phyloP scores from a whole-genome alignment of 2,113 vertebrate genomes.

The Corvus moneduloides region DNA sequence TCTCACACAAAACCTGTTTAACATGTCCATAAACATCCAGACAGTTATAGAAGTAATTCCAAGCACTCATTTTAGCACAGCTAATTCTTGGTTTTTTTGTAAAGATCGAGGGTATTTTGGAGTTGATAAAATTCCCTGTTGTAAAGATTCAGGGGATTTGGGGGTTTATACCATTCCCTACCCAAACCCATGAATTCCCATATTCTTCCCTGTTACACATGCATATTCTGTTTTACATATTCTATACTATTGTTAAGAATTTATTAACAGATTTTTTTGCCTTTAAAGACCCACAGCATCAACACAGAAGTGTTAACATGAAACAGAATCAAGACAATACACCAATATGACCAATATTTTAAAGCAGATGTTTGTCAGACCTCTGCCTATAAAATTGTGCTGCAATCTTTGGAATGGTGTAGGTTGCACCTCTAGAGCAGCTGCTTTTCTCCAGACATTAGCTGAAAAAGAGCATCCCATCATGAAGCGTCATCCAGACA shows the following conservation, averaged over 20 bases:
- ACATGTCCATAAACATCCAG: background rate
- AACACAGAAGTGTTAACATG: background rate
- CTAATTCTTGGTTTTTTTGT: background rate
- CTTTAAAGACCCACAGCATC: constrained; percentile 20
- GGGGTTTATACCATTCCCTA: background rate
- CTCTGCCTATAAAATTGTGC: background rate
- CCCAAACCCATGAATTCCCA: background rate
- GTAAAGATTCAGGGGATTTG: background rate
- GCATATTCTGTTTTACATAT: background rate
- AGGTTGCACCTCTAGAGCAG: background rate
- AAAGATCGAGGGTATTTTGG: background rate
- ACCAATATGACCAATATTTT: too few species aligned
- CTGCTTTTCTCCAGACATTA: background rate
- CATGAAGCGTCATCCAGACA: too few species aligned
- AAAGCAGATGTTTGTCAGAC: background rate
- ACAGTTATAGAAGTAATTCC: background rate
- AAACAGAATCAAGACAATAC: background rate
- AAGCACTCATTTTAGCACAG: background rate
- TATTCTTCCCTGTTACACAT: background rate
- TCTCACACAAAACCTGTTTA: constrained; percentile 2
- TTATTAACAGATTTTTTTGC: constrained; percentile 33
- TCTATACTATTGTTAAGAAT: background rate
- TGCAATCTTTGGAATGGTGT: background rate
- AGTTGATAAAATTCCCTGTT: constrained; percentile 1
- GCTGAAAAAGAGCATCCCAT: background rate